Base-by-base conservation (phyloP, 2,797 vertebrate genomes). In the Acropternis orthonyx region DNA sequence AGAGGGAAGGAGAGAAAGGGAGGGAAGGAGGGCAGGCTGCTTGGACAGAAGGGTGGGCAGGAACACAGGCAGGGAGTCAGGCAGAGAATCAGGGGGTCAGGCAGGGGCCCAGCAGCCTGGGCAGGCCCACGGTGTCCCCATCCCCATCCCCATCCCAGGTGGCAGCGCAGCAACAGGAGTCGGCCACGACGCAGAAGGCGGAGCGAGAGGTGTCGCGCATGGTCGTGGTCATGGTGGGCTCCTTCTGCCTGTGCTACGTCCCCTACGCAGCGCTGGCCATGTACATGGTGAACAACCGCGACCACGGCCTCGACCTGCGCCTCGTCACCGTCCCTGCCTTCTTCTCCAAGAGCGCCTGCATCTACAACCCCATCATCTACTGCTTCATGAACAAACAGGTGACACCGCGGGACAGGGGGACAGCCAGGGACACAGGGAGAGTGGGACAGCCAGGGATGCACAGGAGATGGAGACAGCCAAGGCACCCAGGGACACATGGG, bases 341-440 rank as follows among this genome's bases (percentile, higher is more conserved):
- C 97, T 99, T 99, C 97, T 98, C 98, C 75, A 99, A 99, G 97
- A 98, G 97, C 91, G 97, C 98, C 59, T 98, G 98, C 4, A 54
- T 99, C 95, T 98, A 98, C 92, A 99, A 99, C 89, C 98, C 98
- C 89, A 96, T 98, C 92, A 98, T 97, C 93, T 98, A 98, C 91
- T 97, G 97, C 96, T 98, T 98, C 95, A 97, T 98, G 97, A 99
- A 99, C 96, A 99, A 98, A 92, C 98, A 99, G 98, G 98, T 99
- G 96, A 84, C 72, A 22, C 7, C 7, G 0, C 20, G 10, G 66
- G 15, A 23, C 5, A 3, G 11, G n/a, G 41, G 41, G 39, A 36
- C 26, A 32, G 2, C 37, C 19, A 0, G 17, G 44, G 96, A 84
- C 30, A 7, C 0, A 5, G 24, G 8, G 39, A 27, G 3, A 4